These are phyloP conservation scores for Tenthredo livida DNA, from an alignment of 2,888 invertebrate genomes.

Conservation along the genomic window DNA sequence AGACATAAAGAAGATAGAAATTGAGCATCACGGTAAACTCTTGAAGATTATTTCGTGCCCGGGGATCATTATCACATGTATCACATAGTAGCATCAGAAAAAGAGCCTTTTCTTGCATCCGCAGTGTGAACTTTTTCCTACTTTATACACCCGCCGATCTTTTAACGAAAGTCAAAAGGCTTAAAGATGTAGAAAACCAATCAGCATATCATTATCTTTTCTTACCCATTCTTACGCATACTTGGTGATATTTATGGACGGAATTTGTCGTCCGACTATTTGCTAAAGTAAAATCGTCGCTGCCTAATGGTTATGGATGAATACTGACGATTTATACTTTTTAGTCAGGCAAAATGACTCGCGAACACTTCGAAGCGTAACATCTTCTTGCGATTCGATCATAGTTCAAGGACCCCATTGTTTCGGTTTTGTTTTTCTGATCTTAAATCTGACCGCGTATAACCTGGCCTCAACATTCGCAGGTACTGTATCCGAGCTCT, in stretches of 20 bases:
- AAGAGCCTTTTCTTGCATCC: neutral
- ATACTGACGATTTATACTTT: neutral
- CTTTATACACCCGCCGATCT: neutral
- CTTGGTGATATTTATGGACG: neutral
- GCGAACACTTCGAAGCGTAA: slow-evolving; percentile 1
- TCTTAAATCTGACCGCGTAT: neutral
- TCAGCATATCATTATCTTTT: neutral
- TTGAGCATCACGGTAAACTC: neutral
- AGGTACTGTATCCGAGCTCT: neutral
- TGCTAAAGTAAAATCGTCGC: neutral
- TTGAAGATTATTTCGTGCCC: slow-evolving; percentile 13
- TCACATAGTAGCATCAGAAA: neutral
- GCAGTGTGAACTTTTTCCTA: neutral
- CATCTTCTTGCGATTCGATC: slow-evolving; percentile 16
- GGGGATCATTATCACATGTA: neutral
- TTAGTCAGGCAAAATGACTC: neutral
- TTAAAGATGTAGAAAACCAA: neutral
- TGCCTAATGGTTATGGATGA: slow-evolving; percentile 19
- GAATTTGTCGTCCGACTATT: neutral
- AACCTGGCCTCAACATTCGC: neutral
- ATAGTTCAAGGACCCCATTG: neutral
- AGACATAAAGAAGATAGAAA: slow-evolving; percentile 13
- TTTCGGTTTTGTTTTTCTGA: neutral
- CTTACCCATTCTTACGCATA: neutral
- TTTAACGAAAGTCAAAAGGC: neutral